These are phyloP conservation scores for Stichopus horrens DNA, from an alignment of 53 echinoderm and acorn worm genomes.

Conservation along the genomic window DNA sequence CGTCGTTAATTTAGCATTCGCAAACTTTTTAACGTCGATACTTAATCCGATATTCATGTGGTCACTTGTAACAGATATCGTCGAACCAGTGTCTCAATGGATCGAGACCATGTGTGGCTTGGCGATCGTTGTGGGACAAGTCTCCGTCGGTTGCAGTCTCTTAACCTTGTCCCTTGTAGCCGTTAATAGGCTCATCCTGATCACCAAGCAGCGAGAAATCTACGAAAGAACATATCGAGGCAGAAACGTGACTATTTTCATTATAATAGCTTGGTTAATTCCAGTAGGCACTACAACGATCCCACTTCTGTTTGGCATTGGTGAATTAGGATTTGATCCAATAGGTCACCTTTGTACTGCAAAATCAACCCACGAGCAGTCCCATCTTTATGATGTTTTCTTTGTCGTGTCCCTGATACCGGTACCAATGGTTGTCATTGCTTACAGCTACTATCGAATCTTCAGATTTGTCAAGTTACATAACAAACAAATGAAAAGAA, in stretches of 20 bases:
- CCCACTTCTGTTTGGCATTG: neutral
- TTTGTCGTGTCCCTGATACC: neutral
- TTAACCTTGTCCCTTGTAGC: constrained; percentile 6
- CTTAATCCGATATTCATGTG: constrained; percentile 25
- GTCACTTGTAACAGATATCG: constrained; percentile 19
- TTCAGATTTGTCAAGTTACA: neutral
- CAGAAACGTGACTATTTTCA: neutral
- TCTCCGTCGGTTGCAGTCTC: constrained; percentile 23
- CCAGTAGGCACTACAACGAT: neutral
- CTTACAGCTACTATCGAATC: constrained; percentile 16
- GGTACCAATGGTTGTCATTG: neutral
- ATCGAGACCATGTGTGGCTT: constrained; percentile 25
- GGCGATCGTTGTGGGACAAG: constrained; percentile 1
- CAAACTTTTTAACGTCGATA: constrained; percentile 7
- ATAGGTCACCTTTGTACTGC: neutral
- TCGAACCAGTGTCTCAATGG: neutral
- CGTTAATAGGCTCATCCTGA: neutral
- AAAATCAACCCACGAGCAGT: neutral
- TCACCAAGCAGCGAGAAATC: neutral
- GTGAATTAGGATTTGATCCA: neutral
- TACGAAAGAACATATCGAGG: neutral
- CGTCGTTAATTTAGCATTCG: constrained; percentile 23
- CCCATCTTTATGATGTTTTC: neutral
- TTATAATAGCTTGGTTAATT: neutral
- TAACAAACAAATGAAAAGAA: neutral